These are phyloP conservation scores for Cantharis rustica DNA, from an alignment of 2,888 invertebrate species.

Conservation along the genomic window DNA sequence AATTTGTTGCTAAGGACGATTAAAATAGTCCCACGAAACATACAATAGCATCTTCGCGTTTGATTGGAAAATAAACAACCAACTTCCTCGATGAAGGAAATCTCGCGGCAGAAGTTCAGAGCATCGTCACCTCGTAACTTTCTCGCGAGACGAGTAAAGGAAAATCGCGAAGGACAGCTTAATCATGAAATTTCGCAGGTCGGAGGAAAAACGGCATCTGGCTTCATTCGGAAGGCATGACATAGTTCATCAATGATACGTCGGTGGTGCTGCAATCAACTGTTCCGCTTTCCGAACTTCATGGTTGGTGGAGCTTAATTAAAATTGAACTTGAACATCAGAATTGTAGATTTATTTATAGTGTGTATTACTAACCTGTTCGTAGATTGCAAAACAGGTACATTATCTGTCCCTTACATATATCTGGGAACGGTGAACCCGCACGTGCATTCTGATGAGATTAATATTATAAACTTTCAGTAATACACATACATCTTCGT, in stretches of 20 bases:
- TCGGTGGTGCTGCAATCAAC: slow-evolving; percentile 18
- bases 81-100: not conserved
- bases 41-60: too few species aligned
- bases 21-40: not conserved
- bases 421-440: slow-evolving; percentile 14
- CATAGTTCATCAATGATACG: slow-evolving; percentile 21
- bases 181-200: not conserved
- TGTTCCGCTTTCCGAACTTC: slow-evolving; percentile 28
- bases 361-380: slow-evolving; percentile 16
- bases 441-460: slow-evolving; percentile 10
- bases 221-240: not conserved
- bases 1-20: not conserved
- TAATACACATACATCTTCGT: not conserved
- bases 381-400: slow-evolving; percentile 10
- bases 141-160: not conserved
- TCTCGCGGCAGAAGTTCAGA: too few species aligned
- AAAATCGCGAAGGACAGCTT: not conserved
- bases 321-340: slow-evolving; percentile 37
- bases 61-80: too few species aligned
- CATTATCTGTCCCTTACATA: slow-evolving; percentile 13
- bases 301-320: slow-evolving; percentile 35
- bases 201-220: not conserved
- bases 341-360: slow-evolving; percentile 37
- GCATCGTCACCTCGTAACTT: not conserved
- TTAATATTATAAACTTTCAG: not conserved